phyloP scores from a whole-genome alignment of 1,140 invertebrate species.

The Aporrectodea caliginosa region DNA sequence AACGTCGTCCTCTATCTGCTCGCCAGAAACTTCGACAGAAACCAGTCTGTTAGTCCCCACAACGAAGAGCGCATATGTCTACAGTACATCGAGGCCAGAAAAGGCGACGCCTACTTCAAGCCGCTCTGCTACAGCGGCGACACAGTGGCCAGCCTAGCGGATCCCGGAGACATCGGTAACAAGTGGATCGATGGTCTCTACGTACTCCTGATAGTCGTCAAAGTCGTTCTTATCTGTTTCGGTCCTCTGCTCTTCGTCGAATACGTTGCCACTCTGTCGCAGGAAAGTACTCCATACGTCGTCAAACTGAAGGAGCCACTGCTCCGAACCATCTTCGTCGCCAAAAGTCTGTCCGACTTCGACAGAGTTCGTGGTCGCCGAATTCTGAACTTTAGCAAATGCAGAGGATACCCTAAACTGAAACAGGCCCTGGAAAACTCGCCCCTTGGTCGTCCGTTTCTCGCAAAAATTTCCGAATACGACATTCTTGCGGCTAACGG shows the following conservation, averaged over 20 bases:
- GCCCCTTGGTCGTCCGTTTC: slow-evolving; percentile 3
- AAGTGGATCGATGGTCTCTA: slow-evolving; percentile 49
- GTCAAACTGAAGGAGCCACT: slow-evolving; percentile 33
- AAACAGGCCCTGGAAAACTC: slow-evolving; percentile 17
- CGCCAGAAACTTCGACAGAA: slow-evolving; percentile 38
- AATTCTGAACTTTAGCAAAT: slow-evolving; percentile 24
- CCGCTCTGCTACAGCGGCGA: slow-evolving; percentile 14
- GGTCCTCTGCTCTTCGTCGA: slow-evolving; percentile 44
- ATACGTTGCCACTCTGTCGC: slow-evolving; percentile 38
- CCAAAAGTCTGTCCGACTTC: neutral
- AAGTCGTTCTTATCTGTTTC: slow-evolving; percentile 47
- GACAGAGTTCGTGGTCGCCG: slow-evolving; percentile 13
- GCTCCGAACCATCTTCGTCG: slow-evolving; percentile 17
- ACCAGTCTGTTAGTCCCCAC: neutral
- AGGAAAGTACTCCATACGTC: slow-evolving; percentile 23
- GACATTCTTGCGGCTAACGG: slow-evolving; percentile 28
- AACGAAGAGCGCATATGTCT: slow-evolving; percentile 42
- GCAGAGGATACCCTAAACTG: slow-evolving; percentile 24
- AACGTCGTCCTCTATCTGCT: slow-evolving; percentile 39
- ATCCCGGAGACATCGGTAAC: slow-evolving; percentile 37
- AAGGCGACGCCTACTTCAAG: slow-evolving; percentile 31
- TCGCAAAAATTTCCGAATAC: slow-evolving; percentile 25
- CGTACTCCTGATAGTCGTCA: slow-evolving; percentile 43
- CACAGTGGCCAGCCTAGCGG: neutral
- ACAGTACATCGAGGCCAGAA: slow-evolving; percentile 38